phyloP scores from a whole-genome alignment of 92 coral and sea anemone species.

The Epizoanthus scotinus region DNA sequence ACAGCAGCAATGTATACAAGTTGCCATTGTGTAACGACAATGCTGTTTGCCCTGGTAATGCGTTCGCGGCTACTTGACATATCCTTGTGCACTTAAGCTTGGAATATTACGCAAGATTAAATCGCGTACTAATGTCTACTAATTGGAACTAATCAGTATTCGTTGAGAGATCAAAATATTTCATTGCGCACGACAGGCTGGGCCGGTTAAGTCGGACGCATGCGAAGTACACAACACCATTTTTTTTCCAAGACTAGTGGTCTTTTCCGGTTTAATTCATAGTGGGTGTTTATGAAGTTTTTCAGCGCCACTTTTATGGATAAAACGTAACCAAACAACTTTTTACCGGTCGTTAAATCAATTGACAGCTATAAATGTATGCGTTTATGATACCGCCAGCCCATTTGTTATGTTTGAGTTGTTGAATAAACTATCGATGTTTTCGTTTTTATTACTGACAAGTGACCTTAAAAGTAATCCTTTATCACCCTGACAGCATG shows the following conservation, averaged over 20 bases:
- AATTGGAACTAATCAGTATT: slow-evolving; percentile 34
- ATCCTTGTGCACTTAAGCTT: neutral
- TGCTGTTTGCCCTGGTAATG: slow-evolving; percentile 34
- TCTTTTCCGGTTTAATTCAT: too few relatives aligned
- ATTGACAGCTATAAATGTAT: neutral
- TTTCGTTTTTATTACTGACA: slow-evolving; percentile 21
- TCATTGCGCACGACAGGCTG: neutral
- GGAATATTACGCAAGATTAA: slow-evolving; percentile 18
- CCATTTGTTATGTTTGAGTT: slow-evolving; percentile 16
- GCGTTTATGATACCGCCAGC: neutral
- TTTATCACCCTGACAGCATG: too few relatives aligned
- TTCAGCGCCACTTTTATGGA: neutral
- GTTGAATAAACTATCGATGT: slow-evolving; percentile 20
- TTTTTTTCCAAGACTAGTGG: neutral
- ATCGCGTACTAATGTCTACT: slow-evolving; percentile 19
- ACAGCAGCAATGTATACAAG: neutral
- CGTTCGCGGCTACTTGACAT: slow-evolving; percentile 10
- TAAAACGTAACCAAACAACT: neutral
- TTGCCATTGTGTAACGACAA: slow-evolving; percentile 4
- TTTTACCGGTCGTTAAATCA: neutral
- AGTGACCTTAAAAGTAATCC: neutral
- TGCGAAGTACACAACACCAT: too few relatives aligned
- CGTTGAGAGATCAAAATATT: neutral
- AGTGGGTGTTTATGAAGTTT: neutral
- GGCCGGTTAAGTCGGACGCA: neutral